phyloP scores from a whole-genome alignment of 2,888 invertebrate species.

The Gymnosoma rotundatum region DNA sequence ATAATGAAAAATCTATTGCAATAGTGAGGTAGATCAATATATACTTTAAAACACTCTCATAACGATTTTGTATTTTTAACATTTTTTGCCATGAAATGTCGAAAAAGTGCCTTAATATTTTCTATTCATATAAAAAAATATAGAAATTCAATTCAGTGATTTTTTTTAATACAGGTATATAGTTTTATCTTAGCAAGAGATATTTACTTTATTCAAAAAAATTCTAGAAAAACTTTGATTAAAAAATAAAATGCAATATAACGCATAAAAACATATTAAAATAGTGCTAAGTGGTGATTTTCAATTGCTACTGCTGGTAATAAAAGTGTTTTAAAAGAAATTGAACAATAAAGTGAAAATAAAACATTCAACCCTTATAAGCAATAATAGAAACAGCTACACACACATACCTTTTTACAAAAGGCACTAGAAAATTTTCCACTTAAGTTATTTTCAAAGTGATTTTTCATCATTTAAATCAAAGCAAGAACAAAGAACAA shows the following conservation, averaged over 20 bases:
- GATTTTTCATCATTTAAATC: constrained; percentile 65
- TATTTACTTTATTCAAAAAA: too few species aligned
- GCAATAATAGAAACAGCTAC: constrained; percentile 13
- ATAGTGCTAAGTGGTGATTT: constrained; percentile 5
- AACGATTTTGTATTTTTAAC: too few species aligned
- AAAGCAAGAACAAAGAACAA: constrained; percentile 49
- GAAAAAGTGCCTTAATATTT: neutral
- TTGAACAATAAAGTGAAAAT: constrained; percentile 9
- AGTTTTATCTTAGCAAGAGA: neutral
- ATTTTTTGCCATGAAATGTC: too few species aligned
- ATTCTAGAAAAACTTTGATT: too few species aligned
- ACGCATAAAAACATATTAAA: constrained; percentile 32
- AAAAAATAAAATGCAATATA: constrained; percentile 4
- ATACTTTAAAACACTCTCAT: too few species aligned
- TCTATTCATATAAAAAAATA: neutral
- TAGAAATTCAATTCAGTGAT: too few species aligned
- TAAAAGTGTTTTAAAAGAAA: constrained; percentile 23
- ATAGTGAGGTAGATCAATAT: too few species aligned
- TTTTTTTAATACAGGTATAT: neutral
- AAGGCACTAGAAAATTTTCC: constrained; percentile 51
- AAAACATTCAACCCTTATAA: constrained; percentile 45
- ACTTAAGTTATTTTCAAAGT: constrained; percentile 67
- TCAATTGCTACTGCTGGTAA: neutral
- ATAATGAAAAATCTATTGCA: too few species aligned
- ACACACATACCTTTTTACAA: neutral